A percentile compares a stretch with the other conserved stretches of the same genome.
Conservation (phyloP, 2,888 invertebrate genomes). For the Rugalucina vietnamica region DNA sequence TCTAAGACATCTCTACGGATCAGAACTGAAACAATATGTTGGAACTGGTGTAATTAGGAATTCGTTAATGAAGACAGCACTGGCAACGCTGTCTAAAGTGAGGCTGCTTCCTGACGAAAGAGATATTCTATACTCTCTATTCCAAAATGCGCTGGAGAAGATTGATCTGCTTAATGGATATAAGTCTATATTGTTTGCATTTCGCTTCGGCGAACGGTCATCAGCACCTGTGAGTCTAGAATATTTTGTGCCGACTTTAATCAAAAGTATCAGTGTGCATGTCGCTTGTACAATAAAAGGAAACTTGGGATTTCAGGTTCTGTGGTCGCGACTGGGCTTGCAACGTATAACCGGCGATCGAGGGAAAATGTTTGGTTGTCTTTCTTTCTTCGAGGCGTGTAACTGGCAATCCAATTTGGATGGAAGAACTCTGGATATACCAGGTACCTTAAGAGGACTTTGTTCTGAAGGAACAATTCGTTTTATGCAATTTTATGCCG, state of each 20-base stretch:
- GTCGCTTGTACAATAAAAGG: no score
- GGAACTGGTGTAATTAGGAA: no score
- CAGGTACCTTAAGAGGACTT: no score
- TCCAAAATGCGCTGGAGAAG: no score
- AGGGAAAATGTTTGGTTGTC: slow-evolving; percentile 33
- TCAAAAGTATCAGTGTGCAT: slow-evolving; percentile 32
- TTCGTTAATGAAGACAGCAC: no score
- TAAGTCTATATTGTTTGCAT: slow-evolving; percentile 47
- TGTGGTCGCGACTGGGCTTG: slow-evolving; percentile 46
- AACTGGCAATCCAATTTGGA: slow-evolving; percentile 50
- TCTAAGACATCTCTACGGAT: no score
- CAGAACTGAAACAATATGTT: no score
- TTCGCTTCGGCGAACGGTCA: slow-evolving; percentile 52
- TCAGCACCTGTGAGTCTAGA: slow-evolving; percentile 20
- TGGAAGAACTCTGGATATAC: slow-evolving; percentile 39
- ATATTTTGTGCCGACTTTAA: slow-evolving; percentile 5
- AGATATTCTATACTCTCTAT: no score
- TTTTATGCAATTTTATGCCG: slow-evolving; percentile 56
- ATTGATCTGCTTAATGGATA: no score
- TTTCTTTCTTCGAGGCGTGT: slow-evolving; percentile 39
- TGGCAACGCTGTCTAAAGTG: no score
- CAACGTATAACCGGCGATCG: slow-evolving; percentile 29
- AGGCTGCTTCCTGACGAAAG: no score
- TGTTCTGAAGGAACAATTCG: no score
- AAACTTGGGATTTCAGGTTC: slow-evolving; percentile 23